Evolutionary conservation across 53 echinoderm and acorn worm genomes (phyloP).

Genomic region (Apostichopus leukothele): DNA sequence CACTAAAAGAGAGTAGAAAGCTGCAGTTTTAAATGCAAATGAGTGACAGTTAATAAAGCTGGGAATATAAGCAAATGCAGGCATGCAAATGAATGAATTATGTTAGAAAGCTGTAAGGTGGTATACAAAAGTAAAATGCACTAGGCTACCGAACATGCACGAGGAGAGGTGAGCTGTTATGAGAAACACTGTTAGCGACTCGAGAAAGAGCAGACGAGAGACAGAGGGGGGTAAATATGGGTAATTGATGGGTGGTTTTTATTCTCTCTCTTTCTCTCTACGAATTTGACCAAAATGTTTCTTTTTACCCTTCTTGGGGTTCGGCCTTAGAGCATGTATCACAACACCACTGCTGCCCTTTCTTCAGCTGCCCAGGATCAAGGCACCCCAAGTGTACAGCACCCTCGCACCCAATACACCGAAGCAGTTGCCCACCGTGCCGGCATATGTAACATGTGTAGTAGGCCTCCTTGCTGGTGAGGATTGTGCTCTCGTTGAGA

Average conservation of each 20-base stretch:
- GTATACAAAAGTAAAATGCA: no score
- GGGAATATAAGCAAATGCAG: no score
- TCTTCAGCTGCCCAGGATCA: conserved; percentile 62
- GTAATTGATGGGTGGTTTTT: conserved; percentile 17
- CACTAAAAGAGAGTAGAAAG: no score
- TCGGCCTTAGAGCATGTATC: conserved; percentile 57
- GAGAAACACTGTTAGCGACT: background rate
- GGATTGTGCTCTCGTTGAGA: conserved; percentile 33
- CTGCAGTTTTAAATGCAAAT: no score
- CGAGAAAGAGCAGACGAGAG: background rate
- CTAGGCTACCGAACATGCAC: no score
- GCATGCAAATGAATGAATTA: no score
- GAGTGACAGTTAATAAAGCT: no score
- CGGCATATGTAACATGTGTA: conserved; percentile 74
- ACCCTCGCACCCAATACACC: conserved; percentile 75
- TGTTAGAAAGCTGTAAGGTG: no score
- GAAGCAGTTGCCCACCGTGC: conserved; percentile 84
- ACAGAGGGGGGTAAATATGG: conserved; percentile 20
- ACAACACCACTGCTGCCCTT: conserved; percentile 66
- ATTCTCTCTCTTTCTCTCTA: background rate
- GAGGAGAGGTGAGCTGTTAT: no score
- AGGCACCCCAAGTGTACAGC: conserved; percentile 89
- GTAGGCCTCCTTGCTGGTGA: conserved; percentile 67
- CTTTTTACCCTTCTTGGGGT: conserved; percentile 31
- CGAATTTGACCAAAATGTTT: conserved; percentile 11